These are phyloP conservation scores for Myotis vivesi DNA, from an alignment of 2,797 vertebrate genomes.

Conservation along the genomic window DNA sequence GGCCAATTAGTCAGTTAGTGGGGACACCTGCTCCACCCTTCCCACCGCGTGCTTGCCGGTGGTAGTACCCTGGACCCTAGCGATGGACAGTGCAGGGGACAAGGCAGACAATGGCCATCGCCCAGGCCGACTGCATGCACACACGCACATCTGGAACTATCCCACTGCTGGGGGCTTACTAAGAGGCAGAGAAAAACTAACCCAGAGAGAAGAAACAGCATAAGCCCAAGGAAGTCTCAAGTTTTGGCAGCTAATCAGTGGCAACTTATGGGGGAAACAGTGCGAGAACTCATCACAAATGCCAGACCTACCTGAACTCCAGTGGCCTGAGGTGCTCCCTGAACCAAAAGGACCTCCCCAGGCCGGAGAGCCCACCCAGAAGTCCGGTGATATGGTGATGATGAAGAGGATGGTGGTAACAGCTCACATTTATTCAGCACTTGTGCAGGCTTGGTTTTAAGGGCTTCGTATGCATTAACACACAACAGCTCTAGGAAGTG, in stretches of 20 bases:
- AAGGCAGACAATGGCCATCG: neutral
- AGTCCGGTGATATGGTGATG: neutral
- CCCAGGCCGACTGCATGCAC: rapidly evolving
- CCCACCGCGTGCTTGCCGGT: neutral
- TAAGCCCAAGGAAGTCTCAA: neutral
- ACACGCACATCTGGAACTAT: neutral
- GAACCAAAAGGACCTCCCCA: neutral
- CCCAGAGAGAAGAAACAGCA: neutral
- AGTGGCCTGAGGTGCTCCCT: neutral
- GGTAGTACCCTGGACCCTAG: neutral
- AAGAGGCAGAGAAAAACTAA: neutral
- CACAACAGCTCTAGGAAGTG: neutral
- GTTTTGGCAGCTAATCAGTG: neutral
- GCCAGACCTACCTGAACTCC: neutral
- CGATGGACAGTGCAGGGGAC: neutral
- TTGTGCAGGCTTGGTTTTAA: neutral
- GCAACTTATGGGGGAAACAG: neutral
- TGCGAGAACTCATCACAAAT: neutral
- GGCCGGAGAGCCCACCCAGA: neutral
- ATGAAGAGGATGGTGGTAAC: neutral
- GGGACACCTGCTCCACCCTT: slow-evolving; percentile 51
- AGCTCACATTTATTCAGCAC: neutral
- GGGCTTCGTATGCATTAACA: neutral
- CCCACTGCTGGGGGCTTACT: neutral
- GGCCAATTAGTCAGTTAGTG: neutral